Evolutionary conservation across 2,888 invertebrate species (phyloP).

Genomic region (Rotaria macrura): DNA sequence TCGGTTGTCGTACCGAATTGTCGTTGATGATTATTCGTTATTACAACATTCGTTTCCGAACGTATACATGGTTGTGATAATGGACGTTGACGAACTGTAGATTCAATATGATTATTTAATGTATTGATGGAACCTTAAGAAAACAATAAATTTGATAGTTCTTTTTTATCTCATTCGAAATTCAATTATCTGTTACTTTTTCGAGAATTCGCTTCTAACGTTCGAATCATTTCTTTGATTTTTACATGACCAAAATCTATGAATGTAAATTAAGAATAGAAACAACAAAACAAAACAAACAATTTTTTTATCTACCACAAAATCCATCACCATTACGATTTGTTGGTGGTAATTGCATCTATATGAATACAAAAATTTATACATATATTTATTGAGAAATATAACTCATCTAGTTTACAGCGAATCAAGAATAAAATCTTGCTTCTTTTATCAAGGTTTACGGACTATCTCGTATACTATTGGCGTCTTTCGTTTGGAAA

Average conservation of each 20-base stretch:
- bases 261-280: background rate
- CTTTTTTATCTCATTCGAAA: background rate
- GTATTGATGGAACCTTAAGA: background rate
- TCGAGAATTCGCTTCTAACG: background rate
- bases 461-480: too few species aligned
- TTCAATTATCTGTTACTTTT: background rate
- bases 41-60: background rate
- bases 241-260: background rate
- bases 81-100: background rate
- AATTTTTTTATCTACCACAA: background rate
- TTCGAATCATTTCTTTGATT: constrained; percentile 16
- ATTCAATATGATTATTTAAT: background rate
- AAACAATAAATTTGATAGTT: background rate
- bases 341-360: background rate
- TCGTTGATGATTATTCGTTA: background rate
- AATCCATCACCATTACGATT: background rate
- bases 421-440: too few species aligned
- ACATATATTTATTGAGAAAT: background rate
- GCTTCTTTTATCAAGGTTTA: too few species aligned
- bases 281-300: background rate
- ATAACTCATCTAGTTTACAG: too few species aligned
- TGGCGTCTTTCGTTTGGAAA: too few species aligned
- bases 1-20: background rate
- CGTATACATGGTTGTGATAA: background rate
- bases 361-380: background rate